These are phyloP conservation scores for Thamnaconus septentrionalis DNA, from an alignment of 2,113 vertebrate genomes.

Conservation along the genomic window DNA sequence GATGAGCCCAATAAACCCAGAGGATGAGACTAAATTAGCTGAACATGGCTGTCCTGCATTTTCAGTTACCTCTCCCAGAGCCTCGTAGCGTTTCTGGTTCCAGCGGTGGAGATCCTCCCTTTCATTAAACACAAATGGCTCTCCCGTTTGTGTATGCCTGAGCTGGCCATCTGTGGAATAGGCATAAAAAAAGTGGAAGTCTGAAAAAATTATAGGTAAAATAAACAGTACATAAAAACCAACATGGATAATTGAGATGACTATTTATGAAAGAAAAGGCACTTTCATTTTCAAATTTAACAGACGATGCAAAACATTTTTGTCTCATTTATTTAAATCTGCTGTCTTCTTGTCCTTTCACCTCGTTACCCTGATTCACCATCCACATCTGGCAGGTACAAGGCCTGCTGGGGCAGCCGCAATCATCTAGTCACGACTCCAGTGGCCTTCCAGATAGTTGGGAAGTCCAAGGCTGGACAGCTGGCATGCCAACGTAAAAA, in stretches of 20 bases:
- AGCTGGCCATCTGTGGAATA: conserved; percentile 69
- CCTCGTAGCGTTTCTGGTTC: conserved; percentile 98
- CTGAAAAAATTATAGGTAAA: conserved; percentile 2
- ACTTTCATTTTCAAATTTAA: conserved; percentile 13
- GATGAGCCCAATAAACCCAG: background rate
- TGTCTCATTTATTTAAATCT: conserved; percentile 1
- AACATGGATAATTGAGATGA: too few species aligned
- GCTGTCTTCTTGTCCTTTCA: conserved; percentile 11
- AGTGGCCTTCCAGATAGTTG: conserved; percentile 73
- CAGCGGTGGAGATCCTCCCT: conserved; percentile 95
- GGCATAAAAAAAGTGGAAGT: conserved; percentile 1
- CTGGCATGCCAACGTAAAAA: conserved; percentile 61
- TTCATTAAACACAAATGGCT: conserved; percentile 94
- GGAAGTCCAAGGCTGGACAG: conserved; percentile 67
- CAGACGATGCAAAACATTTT: conserved; percentile 29
- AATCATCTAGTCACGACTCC: conserved; percentile 64
- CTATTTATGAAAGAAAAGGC: background rate
- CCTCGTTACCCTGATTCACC: conserved; percentile 13
- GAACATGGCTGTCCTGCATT: background rate
- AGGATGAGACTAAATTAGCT: background rate
- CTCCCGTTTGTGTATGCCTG: conserved; percentile 89
- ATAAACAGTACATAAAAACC: background rate
- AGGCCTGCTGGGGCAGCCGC: conserved; percentile 50
- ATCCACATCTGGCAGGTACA: conserved; percentile 67
- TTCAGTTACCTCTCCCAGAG: conserved; percentile 92